Evolutionary conservation across 2,888 invertebrate species (phyloP).

Genomic region (Anticlea derivata): DNA sequence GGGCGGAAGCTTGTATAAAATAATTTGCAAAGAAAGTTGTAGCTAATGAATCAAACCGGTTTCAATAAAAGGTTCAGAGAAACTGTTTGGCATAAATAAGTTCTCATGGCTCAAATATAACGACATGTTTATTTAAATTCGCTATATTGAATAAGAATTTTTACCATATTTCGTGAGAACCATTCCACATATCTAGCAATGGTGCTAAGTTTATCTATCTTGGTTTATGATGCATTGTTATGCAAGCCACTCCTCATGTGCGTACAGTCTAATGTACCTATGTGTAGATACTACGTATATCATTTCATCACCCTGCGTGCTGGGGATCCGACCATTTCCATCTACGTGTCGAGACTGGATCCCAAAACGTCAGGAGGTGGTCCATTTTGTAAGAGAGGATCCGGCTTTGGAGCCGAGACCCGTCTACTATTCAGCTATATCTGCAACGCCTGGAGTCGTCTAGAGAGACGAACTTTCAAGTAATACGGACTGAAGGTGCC

Average conservation of each 20-base stretch:
- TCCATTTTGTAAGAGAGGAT: no score
- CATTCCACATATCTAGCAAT: neutral
- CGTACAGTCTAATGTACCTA: neutral
- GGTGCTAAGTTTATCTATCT: slow-evolving; percentile 1
- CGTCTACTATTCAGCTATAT: no score
- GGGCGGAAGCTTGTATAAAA: no score
- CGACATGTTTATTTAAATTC: slow-evolving; percentile 4
- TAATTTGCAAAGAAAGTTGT: neutral
- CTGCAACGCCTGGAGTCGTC: no score
- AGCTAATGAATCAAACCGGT: slow-evolving; percentile 20
- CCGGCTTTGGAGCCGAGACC: no score
- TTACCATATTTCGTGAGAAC: slow-evolving; percentile 1
- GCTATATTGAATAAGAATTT: slow-evolving; percentile 1
- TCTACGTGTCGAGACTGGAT: no score
- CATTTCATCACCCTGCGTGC: no score
- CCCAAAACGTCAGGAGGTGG: no score
- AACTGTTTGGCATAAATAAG: slow-evolving; percentile 4
- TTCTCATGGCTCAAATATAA: neutral
- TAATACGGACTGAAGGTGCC: no score
- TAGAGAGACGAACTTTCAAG: no score
- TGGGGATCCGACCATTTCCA: no score
- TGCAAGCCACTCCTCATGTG: slow-evolving; percentile 19
- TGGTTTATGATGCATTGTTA: slow-evolving; percentile 30
- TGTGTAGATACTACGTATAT: neutral
- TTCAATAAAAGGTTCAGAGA: neutral